Evolutionary conservation across 2,113 vertebrate species (phyloP).

Genomic region (Catharus fuscescens): DNA sequence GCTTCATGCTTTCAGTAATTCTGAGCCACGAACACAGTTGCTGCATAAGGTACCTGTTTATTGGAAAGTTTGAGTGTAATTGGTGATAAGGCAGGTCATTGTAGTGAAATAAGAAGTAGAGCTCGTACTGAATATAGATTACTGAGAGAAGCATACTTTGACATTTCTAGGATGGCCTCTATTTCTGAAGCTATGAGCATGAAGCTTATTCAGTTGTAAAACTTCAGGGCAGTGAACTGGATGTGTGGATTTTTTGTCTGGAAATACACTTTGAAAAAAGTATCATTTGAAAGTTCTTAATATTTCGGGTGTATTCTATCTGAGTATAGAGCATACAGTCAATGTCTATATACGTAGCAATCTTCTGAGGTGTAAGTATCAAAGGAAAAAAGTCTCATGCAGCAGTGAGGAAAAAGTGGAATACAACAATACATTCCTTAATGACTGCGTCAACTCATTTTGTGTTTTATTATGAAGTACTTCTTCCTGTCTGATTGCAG

Average conservation of each 20-base stretch:
- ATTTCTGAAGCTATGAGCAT: not conserved
- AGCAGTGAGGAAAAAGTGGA: not conserved
- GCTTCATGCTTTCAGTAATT: not conserved
- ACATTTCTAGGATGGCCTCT: not conserved
- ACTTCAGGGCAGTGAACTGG: not conserved
- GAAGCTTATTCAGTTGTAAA: not conserved
- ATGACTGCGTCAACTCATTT: not conserved
- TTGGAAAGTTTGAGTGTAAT: not conserved
- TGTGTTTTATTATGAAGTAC: slow-evolving; percentile 8
- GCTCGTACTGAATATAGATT: not conserved
- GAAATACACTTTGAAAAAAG: not conserved
- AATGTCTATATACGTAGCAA: not conserved
- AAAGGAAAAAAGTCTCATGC: not conserved
- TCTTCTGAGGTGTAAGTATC: not conserved
- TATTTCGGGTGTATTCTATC: not conserved
- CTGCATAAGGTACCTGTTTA: not conserved
- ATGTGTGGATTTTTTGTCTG: not conserved
- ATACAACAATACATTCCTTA: not conserved
- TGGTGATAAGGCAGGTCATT: not conserved
- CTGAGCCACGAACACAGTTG: not conserved
- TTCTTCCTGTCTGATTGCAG: not conserved
- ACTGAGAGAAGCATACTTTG: not conserved
- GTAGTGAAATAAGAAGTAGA: not conserved
- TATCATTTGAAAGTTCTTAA: not conserved
- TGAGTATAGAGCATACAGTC: not conserved